A percentile compares a stretch with the other conserved stretches of the same genome.
Evolutionary conservation across 2,888 invertebrate species (phyloP).

Genomic region (Girardia tigrina): DNA sequence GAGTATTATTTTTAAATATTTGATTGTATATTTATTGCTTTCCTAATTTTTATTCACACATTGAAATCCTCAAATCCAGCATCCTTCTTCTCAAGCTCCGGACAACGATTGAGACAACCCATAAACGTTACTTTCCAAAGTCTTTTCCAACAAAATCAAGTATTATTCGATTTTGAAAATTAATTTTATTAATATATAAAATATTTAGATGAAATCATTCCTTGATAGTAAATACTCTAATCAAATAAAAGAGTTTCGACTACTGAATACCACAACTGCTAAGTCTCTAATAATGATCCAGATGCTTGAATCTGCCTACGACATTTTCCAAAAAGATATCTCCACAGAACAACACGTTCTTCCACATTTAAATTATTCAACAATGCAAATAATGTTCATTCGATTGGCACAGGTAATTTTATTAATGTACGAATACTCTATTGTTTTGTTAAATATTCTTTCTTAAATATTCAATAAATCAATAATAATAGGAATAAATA

Average conservation of each 20-base stretch:
- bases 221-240: not conserved
- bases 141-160: not conserved
- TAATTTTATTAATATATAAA: not conserved
- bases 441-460: too few relatives aligned
- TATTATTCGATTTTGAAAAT: not conserved
- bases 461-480: too few relatives aligned
- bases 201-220: not conserved
- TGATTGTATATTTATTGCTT: too few relatives aligned
- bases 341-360: not conserved
- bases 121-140: not conserved
- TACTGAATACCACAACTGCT: not conserved
- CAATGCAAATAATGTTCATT: not conserved
- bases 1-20: too few relatives aligned
- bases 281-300: not conserved
- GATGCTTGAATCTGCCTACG: not conserved
- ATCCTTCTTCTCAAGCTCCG: not conserved
- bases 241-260: not conserved
- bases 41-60: too few relatives aligned
- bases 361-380: constrained; percentile 11
- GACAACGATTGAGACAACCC: not conserved
- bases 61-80: too few relatives aligned
- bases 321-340: not conserved
- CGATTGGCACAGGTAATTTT: constrained; percentile 4
- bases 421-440: too few relatives aligned
- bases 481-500: too few relatives aligned